These are phyloP conservation scores for Acleris sparsana DNA, from an alignment of 2,888 invertebrate species.

Conservation along the genomic window DNA sequence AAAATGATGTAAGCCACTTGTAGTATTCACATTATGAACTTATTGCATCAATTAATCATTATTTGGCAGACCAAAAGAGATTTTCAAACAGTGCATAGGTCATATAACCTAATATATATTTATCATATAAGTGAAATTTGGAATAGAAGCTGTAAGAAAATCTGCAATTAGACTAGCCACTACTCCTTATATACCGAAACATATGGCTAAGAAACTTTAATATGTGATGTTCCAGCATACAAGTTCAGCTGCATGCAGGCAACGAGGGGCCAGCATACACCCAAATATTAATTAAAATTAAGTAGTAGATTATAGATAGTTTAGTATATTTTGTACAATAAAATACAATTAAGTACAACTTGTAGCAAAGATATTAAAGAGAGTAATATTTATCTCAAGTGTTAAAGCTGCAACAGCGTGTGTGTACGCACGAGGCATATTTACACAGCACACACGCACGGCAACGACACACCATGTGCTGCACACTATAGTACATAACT, in stretches of 20 bases:
- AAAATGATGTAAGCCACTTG: constrained; percentile 83
- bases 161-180: constrained; percentile 83
- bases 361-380: constrained; percentile 87
- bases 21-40: constrained; percentile 82
- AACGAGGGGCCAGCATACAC: constrained; percentile 79
- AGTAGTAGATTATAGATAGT: constrained; percentile 82
- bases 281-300: constrained; percentile 79
- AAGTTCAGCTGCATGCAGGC: constrained; percentile 82
- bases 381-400: constrained; percentile 83
- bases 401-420: constrained; percentile 82
- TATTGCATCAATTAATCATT: constrained; percentile 80
- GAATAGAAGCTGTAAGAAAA: constrained; percentile 84
- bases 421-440: constrained; percentile 83
- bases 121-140: constrained; percentile 80
- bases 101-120: constrained; percentile 69
- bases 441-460: constrained; percentile 81
- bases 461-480: constrained; percentile 80
- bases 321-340: constrained; percentile 88
- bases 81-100: constrained; percentile 83
- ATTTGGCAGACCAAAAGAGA: constrained; percentile 84
- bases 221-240: constrained; percentile 82
- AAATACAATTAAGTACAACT: constrained; percentile 88
- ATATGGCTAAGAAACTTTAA: constrained; percentile 78
- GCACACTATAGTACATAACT: constrained; percentile 82
- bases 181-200: constrained; percentile 82